Percentiles rank a stretch among this genome's conserved stretches.
These are phyloP conservation scores for Megaleporinus macrocephalus DNA, from an alignment of 2,113 vertebrate genomes.

Conservation along the genomic window DNA sequence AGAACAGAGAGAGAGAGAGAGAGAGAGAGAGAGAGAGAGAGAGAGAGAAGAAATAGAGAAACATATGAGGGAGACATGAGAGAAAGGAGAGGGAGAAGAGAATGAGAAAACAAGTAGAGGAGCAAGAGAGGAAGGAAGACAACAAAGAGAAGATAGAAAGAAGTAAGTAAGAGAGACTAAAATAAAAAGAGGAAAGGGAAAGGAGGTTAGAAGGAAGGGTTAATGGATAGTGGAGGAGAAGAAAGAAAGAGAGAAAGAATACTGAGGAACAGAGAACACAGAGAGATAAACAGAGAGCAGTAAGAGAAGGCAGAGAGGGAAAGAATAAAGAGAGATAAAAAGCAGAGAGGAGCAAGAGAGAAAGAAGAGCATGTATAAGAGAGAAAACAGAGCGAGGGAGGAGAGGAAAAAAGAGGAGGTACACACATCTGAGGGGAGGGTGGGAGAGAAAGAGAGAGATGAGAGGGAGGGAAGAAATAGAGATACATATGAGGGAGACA, in stretches of 20 bases:
- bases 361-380: too few species aligned
- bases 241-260: background rate
- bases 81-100: background rate
- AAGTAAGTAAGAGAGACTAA: background rate
- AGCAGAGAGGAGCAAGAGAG: too few species aligned
- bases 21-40: background rate
- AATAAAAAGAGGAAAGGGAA: conserved; percentile 32
- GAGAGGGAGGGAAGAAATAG: too few species aligned
- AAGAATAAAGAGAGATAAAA: too few species aligned
- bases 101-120: background rate
- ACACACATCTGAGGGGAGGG: background rate
- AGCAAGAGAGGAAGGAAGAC: background rate
- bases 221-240: background rate
- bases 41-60: background rate
- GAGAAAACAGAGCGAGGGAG: conserved; percentile 7
- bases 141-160: too few species aligned
- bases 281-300: background rate
- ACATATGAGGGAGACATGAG: background rate
- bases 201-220: conserved; percentile 55
- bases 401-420: conserved; percentile 23
- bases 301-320: background rate
- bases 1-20: background rate
- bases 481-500: background rate
- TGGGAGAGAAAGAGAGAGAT: background rate
- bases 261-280: too few species aligned